A percentile compares a stretch with the other conserved stretches of the same genome.
phyloP scores from a whole-genome alignment of 2,797 vertebrate species.

The Hirundo rustica region DNA sequence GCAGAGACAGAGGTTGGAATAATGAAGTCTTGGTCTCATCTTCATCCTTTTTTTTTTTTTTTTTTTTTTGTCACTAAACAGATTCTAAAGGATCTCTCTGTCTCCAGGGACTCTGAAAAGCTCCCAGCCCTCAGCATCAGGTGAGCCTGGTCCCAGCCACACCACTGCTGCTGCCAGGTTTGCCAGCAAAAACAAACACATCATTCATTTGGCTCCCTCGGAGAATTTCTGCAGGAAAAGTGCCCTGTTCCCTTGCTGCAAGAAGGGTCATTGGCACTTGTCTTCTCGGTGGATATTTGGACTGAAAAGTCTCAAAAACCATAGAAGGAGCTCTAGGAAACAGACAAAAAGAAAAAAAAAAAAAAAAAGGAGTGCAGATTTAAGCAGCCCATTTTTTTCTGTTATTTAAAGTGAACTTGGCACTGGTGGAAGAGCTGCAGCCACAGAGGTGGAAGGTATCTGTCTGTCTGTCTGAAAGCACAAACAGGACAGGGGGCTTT shows the following conservation, averaged over 20 bases:
- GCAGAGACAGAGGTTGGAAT: background rate
- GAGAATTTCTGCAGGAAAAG: background rate
- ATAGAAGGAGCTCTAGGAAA: background rate
- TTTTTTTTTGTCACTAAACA: background rate
- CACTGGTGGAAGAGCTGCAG: background rate
- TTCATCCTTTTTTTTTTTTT: background rate
- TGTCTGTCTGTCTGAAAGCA: background rate
- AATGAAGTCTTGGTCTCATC: background rate
- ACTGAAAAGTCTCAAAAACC: background rate
- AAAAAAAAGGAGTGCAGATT: background rate
- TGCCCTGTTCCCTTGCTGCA: background rate
- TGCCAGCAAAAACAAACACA: background rate
- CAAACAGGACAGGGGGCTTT: background rate
- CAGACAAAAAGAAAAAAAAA: fast-evolving
- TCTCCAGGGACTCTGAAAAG: background rate
- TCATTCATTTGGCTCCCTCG: background rate
- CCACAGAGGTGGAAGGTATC: background rate
- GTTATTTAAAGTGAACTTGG: background rate
- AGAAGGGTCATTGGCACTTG: background rate
- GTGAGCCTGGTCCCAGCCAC: background rate
- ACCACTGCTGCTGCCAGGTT: background rate
- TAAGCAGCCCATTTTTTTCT: background rate
- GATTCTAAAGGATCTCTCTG: background rate
- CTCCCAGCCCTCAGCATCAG: background rate
- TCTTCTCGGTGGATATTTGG: background rate